A percentile compares a stretch with the other conserved stretches of the same genome.
Conservation (phyloP, 2,888 invertebrate species). For the Empis stercorea region DNA sequence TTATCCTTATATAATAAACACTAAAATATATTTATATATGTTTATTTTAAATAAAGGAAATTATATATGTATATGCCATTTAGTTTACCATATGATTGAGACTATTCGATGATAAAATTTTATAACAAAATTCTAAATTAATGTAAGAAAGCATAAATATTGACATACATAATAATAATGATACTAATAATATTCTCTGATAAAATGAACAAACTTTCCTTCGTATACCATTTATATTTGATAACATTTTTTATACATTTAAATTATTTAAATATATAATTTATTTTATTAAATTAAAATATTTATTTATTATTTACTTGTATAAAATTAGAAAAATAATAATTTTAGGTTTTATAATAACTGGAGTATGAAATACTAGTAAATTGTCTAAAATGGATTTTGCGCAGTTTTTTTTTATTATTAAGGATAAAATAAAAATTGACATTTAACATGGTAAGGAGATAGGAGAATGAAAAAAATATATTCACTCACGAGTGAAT, state of each 20-base stretch:
- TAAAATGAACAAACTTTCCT: conserved; percentile 28
- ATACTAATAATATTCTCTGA: conserved; percentile 24
- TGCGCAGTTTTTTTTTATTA: no score
- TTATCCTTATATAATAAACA: conserved; percentile 27
- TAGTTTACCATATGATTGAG: conserved; percentile 27
- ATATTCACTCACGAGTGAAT: no score
- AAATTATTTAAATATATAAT: no score
- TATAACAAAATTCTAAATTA: conserved; percentile 31
- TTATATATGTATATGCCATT: not conserved
- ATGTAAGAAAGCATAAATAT: conserved; percentile 29
- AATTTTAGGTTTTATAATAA: no score
- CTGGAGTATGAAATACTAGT: no score
- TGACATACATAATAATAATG: conserved; percentile 22
- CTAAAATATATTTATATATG: conserved; percentile 15
- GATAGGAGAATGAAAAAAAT: no score
- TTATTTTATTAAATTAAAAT: no score
- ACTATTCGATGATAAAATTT: conserved; percentile 28
- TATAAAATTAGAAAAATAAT: no score
- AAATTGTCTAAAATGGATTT: no score
- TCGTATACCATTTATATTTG: conserved; percentile 21
- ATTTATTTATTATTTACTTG: no score
- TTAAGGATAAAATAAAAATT: no score
- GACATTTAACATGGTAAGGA: no score
- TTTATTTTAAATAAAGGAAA: not conserved
- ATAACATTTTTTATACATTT: conserved; percentile 20